These are phyloP conservation scores for Nasonia vitripennis DNA, from an alignment of 1,140 invertebrate genomes.

Conservation along the genomic window DNA sequence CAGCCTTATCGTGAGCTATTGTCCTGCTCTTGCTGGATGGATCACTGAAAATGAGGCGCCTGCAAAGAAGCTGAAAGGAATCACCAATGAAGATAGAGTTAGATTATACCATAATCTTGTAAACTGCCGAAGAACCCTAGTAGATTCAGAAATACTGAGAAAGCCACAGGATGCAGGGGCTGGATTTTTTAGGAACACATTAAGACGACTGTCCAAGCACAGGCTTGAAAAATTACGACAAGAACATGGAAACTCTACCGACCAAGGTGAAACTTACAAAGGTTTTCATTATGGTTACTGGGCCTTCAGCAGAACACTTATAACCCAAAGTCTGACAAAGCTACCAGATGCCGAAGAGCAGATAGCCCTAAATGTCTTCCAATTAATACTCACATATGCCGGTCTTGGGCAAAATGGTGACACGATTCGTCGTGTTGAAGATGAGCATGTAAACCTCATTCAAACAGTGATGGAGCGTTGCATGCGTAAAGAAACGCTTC, in stretches of 20 bases:
- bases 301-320: conserved; percentile 88
- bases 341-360: conserved; percentile 92
- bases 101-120: conserved; percentile 88
- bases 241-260: conserved; percentile 82
- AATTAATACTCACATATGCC: conserved; percentile 86
- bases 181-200: conserved; percentile 90
- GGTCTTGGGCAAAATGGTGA: conserved; percentile 87
- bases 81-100: conserved; percentile 89
- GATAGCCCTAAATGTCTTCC: conserved; percentile 87
- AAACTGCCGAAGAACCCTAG: conserved; percentile 85
- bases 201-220: conserved; percentile 90
- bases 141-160: conserved; percentile 87
- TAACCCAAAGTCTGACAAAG: conserved; percentile 88
- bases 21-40: conserved; percentile 88
- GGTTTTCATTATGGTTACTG: conserved; percentile 91
- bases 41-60: conserved; percentile 88
- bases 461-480: conserved; percentile 93
- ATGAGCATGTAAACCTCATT: conserved; percentile 91
- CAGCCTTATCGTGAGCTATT: conserved; percentile 93
- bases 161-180: conserved; percentile 87
- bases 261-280: conserved; percentile 89
- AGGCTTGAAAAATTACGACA: conserved; percentile 89
- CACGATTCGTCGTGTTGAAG: conserved; percentile 81
- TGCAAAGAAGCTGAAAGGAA: conserved; percentile 79
- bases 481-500: conserved; percentile 89